phyloP scores from a whole-genome alignment of 1,140 invertebrate genomes.

The Panulirus ornatus region DNA sequence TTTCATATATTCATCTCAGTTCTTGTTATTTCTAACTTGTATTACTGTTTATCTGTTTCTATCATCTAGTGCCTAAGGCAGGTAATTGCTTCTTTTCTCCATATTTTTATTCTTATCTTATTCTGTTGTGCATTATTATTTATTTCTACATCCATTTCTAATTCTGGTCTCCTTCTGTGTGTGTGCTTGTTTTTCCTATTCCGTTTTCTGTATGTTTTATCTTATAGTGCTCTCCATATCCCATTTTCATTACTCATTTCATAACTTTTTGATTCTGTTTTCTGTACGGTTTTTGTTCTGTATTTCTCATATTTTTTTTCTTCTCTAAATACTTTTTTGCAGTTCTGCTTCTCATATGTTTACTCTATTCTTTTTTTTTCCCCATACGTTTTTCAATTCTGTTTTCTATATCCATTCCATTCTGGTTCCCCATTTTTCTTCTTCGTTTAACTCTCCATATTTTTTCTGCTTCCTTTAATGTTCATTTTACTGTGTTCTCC shows the following conservation, averaged over 20 bases:
- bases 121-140: background rate
- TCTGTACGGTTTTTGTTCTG: background rate
- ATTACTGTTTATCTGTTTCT: background rate
- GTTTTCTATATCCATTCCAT: background rate
- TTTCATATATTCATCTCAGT: background rate
- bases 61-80: too few relatives aligned
- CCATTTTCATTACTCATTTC: background rate
- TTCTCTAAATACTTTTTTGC: background rate
- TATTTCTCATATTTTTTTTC: background rate
- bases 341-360: background rate
- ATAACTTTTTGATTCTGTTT: background rate
- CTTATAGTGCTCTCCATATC: background rate
- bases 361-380: background rate
- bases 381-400: background rate
- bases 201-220: background rate
- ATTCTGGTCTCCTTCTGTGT: too few relatives aligned
- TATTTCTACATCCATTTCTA: background rate
- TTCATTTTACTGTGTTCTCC: too few relatives aligned
- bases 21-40: background rate
- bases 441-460: background rate
- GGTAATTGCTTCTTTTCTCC: background rate
- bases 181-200: background rate
- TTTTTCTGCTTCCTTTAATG: background rate
- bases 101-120: background rate
- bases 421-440: too few relatives aligned